phyloP scores from a whole-genome alignment of 2,113 vertebrate genomes.

The Chunga burmeisteri region DNA sequence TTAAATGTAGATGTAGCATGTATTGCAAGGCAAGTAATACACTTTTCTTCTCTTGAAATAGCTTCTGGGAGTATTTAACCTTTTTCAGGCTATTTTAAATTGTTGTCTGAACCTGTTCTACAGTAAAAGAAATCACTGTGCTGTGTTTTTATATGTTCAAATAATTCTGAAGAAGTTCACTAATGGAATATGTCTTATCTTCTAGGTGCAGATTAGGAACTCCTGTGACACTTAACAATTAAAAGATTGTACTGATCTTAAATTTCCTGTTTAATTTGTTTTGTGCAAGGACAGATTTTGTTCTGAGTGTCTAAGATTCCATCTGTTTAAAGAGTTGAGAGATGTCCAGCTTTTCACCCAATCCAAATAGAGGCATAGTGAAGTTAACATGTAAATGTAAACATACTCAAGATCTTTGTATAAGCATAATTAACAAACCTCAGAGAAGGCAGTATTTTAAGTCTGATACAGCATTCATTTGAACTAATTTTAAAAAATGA shows the following conservation, averaged over 20 bases:
- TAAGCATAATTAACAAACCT: neutral
- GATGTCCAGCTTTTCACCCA: neutral
- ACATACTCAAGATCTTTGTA: neutral
- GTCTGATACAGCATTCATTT: neutral
- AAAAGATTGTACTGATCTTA: neutral
- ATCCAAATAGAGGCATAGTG: neutral
- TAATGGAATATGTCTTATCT: neutral
- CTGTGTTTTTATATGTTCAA: neutral
- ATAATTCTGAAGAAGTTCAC: neutral
- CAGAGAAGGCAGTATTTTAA: neutral
- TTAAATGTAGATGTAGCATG: neutral
- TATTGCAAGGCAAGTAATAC: neutral
- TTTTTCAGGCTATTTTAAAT: neutral
- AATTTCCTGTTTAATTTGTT: neutral
- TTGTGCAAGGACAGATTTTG: neutral
- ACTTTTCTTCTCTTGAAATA: neutral
- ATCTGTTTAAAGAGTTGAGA: neutral
- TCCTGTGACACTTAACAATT: neutral
- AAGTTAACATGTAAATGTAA: neutral
- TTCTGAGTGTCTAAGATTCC: fast-evolving
- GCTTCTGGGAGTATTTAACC: constrained; percentile 17
- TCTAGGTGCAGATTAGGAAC: neutral
- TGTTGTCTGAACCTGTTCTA: neutral
- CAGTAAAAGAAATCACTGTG: neutral
- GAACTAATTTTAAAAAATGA: neutral